A percentile compares a stretch with the other conserved stretches of the same genome.
phyloP scores from a whole-genome alignment of 2,888 invertebrate species.

The Neoitamus cyanurus region DNA sequence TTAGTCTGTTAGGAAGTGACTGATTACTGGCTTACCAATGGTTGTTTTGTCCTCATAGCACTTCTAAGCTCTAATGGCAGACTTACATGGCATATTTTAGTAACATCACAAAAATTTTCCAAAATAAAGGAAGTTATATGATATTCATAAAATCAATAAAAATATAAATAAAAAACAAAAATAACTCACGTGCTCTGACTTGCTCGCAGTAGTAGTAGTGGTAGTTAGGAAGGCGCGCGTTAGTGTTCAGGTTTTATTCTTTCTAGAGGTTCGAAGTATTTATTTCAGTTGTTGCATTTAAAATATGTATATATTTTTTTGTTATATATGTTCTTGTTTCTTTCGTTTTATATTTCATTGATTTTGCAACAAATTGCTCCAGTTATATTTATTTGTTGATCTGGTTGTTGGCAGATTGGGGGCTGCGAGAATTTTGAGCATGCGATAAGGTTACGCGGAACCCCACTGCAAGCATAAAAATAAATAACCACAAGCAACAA shows the following conservation, averaged over 20 bases:
- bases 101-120: slow-evolving; percentile 20
- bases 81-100: slow-evolving; percentile 32
- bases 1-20: neutral
- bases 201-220: slow-evolving; percentile 54
- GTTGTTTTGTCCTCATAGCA: neutral
- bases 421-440: slow-evolving; percentile 70
- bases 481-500: slow-evolving; percentile 58
- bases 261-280: slow-evolving; percentile 37
- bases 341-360: slow-evolving; percentile 61
- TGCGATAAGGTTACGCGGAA: slow-evolving; percentile 90
- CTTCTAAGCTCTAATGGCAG: slow-evolving; percentile 15
- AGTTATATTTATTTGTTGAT: slow-evolving; percentile 67
- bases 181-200: slow-evolving; percentile 57
- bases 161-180: slow-evolving; percentile 56
- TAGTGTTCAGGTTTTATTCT: slow-evolving; percentile 51
- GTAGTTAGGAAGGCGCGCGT: slow-evolving; percentile 53
- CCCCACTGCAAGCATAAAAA: slow-evolving; percentile 81
- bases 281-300: slow-evolving; percentile 39
- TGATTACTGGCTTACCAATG: slow-evolving; percentile 6
- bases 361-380: slow-evolving; percentile 56
- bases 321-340: slow-evolving; percentile 58
- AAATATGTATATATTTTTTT: slow-evolving; percentile 63
- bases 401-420: slow-evolving; percentile 64
- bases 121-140: slow-evolving; percentile 25
- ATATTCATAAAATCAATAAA: slow-evolving; percentile 50